Base-by-base conservation (phyloP, 2,797 vertebrate species). In the Betta splendens region DNA sequence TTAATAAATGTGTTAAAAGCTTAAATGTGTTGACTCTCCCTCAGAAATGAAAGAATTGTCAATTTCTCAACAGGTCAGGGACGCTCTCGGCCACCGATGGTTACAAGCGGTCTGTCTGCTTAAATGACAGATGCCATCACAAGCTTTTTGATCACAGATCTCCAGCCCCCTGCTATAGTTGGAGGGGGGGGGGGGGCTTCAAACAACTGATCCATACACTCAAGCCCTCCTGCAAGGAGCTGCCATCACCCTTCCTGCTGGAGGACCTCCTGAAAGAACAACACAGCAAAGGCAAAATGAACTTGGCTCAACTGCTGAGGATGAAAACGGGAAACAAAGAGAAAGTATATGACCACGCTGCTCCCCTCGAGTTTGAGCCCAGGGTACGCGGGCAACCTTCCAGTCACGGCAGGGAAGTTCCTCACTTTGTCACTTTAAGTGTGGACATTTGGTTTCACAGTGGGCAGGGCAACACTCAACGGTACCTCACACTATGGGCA, bases 111-210 rank as follows among this genome's bases (percentile, higher is more conserved):
- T 22, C 37, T 55, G 23, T 55, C 84, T 13, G 0, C 54, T 37
- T 75, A 81, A 17, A 82, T 89, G 61, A 82, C 80, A 0, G 72
- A 69, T 3, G 86, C 86, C 33, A 85, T 90, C 7, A 33, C 76
- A n/a, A 84, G 83, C 71, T 92, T 91, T 46, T 79, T 91, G 3
- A 81, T 90, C 9, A 42, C 59, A 45, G 90, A 89, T 54, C 73
- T 91, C 12, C 80, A 90, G 51, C 84, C 88, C 0, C 75, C 85
- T 1, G 69, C 81, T 56, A 52, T 87, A 11, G 81, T 87, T 0
- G 84, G 87, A 40, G 89, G 87, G 0, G 63, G 81, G 89, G 87
- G 0, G 63, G 81, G n/a, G 92, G 92, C 9, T 93, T 93, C 75
- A 79, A 56, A 35, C 85, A 89, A 45, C 81, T 93, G 72, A 64